Conservation (phyloP, 2,113 vertebrate genomes). For the Collichthys lucidus region DNA sequence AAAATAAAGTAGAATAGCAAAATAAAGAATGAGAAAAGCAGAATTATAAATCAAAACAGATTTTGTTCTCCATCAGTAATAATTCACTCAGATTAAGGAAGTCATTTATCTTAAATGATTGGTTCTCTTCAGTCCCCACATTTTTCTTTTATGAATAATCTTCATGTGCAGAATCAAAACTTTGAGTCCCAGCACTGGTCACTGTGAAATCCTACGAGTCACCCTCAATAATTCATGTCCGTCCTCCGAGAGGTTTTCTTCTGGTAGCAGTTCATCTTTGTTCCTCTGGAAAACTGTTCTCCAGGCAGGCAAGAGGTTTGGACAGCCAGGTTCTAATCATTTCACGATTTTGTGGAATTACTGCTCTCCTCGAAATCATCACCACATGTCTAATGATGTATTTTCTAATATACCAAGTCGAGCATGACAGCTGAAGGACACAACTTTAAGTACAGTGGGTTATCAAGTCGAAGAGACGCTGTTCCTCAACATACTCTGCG, state of each 20-base stretch:
- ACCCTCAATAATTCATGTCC: slow-evolving; percentile 17
- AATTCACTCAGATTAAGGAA: not conserved
- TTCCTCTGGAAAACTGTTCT: slow-evolving; percentile 33
- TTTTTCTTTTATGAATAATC: not conserved
- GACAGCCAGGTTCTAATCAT: slow-evolving; percentile 32
- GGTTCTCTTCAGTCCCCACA: not conserved
- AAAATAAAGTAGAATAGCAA: not conserved
- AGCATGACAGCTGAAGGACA: slow-evolving; percentile 49
- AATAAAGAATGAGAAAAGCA: not conserved
- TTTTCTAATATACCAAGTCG: slow-evolving; percentile 38
- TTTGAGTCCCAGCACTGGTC: not conserved
- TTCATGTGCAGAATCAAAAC: not conserved
- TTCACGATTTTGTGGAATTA: slow-evolving; percentile 51
- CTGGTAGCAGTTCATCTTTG: slow-evolving; percentile 34
- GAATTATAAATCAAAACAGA: not conserved
- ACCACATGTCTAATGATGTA: slow-evolving; percentile 49
- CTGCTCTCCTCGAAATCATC: slow-evolving; percentile 45
- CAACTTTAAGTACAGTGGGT: slow-evolving; percentile 30
- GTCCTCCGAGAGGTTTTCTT: slow-evolving; percentile 19
- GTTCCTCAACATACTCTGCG: slow-evolving; percentile 48
- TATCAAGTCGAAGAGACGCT: slow-evolving; percentile 39
- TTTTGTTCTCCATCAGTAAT: not conserved
- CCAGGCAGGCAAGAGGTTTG: slow-evolving; percentile 19
- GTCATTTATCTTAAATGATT: not conserved
- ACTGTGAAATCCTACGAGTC: not conserved